Evolutionary conservation across 2,797 vertebrate species (phyloP), one percentile per base, ranked within the genome.

Genomic region (Brachymystax lenok): DNA sequence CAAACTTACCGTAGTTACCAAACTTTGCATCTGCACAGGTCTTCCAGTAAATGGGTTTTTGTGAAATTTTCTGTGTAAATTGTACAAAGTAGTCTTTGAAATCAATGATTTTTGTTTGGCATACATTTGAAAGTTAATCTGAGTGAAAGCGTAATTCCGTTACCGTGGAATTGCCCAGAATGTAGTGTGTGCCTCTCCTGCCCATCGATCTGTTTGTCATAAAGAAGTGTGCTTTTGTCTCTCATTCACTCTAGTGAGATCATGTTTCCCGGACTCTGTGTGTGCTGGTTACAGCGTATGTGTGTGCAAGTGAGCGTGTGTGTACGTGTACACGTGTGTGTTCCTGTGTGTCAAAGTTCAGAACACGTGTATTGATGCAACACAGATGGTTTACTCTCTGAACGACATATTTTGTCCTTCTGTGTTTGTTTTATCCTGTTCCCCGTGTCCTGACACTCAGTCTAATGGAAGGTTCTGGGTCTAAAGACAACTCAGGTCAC

Each of bases 201-300:
- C 61, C 61, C 21, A 64, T 64, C n/a, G 61, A 64, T 24, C 61
- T 24, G 61, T 64, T 64, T 64, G 12, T 64, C 21, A 64, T 64
- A 24, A 24, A 7, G 8, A 27, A 17, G 7, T 59, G 24, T 64
- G 8, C n/a, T 59, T 59, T 59, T 59, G 7, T 59, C 56, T 59
- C 56, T 59, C 19, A 59, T 59, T 59, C 16, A 59, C 40, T 35
- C 35, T 12, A 46, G 40, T 12, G 40, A 46, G 10, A 46, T 13
- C 40, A 46, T 0, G 40, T 46, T 46, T 46, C 40, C 40, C 2
- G 40, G 40, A 46, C 10, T 46, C 40, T 46, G 3, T 33, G n/a
- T 59, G 54, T 17, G 54, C 16, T 59, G 54, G 54, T 59, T 16
- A 16, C 66, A 68, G 33, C 3, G 68, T 69, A 6, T 69, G 68